These are phyloP conservation scores for Mesitornis unicolor DNA, from an alignment of 2,113 vertebrate genomes.

Conservation along the genomic window DNA sequence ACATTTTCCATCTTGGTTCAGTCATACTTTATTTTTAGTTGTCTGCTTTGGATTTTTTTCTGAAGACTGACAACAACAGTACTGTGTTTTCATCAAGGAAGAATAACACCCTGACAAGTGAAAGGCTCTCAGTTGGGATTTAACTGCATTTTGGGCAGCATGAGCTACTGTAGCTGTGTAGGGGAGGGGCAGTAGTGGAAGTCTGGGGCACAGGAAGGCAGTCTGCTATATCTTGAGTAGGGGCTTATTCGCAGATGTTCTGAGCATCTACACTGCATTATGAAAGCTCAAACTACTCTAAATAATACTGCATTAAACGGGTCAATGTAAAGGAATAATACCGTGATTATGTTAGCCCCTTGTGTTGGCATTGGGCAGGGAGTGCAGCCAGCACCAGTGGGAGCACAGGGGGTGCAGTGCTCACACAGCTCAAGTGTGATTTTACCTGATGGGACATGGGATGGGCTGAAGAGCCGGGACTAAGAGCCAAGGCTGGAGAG, in stretches of 20 bases:
- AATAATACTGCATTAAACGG: not conserved
- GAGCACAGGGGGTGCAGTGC: not conserved
- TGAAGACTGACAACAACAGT: not conserved
- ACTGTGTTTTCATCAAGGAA: not conserved
- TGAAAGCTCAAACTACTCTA: not conserved
- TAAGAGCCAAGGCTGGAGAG: not conserved
- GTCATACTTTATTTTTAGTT: conserved; percentile 59
- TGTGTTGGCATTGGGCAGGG: no score
- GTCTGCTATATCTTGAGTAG: not conserved
- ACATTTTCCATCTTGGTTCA: conserved; percentile 69
- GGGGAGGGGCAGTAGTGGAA: not conserved
- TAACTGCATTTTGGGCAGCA: not conserved
- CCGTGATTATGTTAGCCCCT: no score
- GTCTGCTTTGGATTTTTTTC: not conserved
- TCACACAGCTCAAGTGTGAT: not conserved
- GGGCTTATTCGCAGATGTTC: not conserved
- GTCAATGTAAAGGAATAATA: not conserved
- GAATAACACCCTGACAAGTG: not conserved
- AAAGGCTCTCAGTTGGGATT: not conserved
- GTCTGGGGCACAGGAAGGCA: not conserved
- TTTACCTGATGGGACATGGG: rapidly evolving
- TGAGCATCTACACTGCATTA: not conserved
- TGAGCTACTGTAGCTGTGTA: not conserved
- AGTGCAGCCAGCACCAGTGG: rapidly evolving
- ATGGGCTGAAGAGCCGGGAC: not conserved